Base-by-base conservation (phyloP, 1,140 invertebrate species). In the Penaeus chinensis region DNA sequence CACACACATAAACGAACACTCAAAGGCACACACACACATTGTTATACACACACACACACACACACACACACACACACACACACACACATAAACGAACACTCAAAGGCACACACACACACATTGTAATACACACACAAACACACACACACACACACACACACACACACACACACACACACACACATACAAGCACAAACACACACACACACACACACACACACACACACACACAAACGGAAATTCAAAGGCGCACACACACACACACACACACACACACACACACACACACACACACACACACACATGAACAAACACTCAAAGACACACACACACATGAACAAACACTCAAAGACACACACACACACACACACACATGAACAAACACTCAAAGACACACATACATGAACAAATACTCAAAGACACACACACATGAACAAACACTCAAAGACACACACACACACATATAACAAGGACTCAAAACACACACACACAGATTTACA, bases 21-120 rank as follows among this genome's bases (percentile, higher is more conserved):
- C 42, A 79, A n/a, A 79, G n/a, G 37, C 71, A 8, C 71, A 8
- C 71, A 74, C 71, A 74, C 71, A 74, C 71, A 74, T 37, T 32
- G n/a, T n/a, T 37, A 74, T 37, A 32, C 32, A 32, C 32, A 32
- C 32, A 32, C 32, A 32, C 32, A 32, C 32, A 32, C 32, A 32
- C 32, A 32, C 32, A 32, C 32, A 32, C 32, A 47, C 47, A 79
- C 47, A 79, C 27, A 79, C 27, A 79, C 47, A 79, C 47, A 79
- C 47, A 79, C 47, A 79, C 47, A 79, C 27, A 76, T 3, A 76
- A 19, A 76, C 27, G 32, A 19, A 76, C 1, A 65, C n/a, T 20
- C 3, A 65, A 20, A 65, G 18, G n/a, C n/a, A 65, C 47, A 79
- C 47, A 79, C 27, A 3, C 27, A 22, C 27, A 76, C 47, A 79